A percentile compares a stretch with the other conserved stretches of the same genome.
Conservation (phyloP, 1,140 invertebrate genomes). For the Camponotus vicinus region DNA sequence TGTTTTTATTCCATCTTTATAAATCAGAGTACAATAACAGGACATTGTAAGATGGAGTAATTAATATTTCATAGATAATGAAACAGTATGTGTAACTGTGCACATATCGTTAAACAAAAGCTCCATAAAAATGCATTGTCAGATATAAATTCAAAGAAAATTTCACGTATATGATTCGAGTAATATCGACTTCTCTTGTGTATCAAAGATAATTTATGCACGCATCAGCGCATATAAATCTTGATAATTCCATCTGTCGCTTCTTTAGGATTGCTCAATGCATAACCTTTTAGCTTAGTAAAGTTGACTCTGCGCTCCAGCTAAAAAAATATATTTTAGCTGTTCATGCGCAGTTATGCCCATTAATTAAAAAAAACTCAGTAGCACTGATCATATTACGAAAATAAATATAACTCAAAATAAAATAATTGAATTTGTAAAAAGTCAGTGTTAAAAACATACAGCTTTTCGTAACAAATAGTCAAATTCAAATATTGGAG, state of each 20-base stretch:
- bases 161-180: slow-evolving; percentile 6
- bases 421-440: background rate
- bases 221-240: slow-evolving; percentile 11
- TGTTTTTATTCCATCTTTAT: too few species aligned
- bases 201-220: background rate
- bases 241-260: slow-evolving; percentile 7
- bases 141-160: background rate
- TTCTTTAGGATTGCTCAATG: background rate
- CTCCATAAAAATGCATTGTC: background rate
- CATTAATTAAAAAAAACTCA: background rate
- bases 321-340: background rate
- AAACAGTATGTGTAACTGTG: background rate
- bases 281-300: background rate
- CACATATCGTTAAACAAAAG: background rate
- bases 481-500: too few species aligned
- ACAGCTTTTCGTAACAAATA: too few species aligned
- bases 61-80: background rate
- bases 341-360: background rate
- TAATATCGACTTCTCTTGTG: background rate
- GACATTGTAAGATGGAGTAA: background rate
- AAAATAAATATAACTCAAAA: background rate
- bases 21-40: too few species aligned
- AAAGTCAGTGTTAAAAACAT: background rate
- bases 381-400: background rate
- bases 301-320: slow-evolving; percentile 4